Conservation (phyloP, 2,888 invertebrate genomes). For the Drosophila tanythrix region DNA sequence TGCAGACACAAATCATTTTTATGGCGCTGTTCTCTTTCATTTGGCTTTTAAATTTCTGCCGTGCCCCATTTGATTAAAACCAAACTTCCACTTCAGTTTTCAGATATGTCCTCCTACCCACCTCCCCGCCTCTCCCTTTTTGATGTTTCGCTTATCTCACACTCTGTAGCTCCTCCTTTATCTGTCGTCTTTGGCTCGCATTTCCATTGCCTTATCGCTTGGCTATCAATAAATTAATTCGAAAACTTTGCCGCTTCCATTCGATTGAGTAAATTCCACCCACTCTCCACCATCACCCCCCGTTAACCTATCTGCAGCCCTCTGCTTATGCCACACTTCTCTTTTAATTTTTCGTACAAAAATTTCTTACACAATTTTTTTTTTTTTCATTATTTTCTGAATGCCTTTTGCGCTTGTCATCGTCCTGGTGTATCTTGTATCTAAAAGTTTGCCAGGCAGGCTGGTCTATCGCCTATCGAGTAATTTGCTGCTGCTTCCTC, state of each 20-base stretch:
- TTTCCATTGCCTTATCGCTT: conserved; percentile 64
- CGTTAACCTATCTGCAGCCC: background rate
- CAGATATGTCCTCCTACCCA: background rate
- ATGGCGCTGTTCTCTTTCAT: conserved; percentile 56
- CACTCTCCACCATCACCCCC: background rate
- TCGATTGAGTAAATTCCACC: conserved; percentile 49
- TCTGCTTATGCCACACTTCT: conserved; percentile 18
- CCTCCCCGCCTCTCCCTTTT: background rate
- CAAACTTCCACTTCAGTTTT: conserved; percentile 25
- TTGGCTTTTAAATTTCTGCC: conserved; percentile 60
- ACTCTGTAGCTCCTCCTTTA: background rate
- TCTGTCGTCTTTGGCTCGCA: conserved; percentile 18
- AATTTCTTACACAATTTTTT: conserved; percentile 43
- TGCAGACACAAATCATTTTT: conserved; percentile 63
- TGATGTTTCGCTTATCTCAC: conserved; percentile 57
- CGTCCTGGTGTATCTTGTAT: conserved; percentile 64
- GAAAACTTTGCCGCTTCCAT: conserved; percentile 74
- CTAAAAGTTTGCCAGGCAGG: conserved; percentile 62
- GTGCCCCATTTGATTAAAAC: conserved; percentile 68
- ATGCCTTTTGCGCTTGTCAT: conserved; percentile 40
- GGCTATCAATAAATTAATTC: conserved; percentile 80
- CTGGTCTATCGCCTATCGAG: conserved; percentile 43
- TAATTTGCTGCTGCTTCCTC: conserved; percentile 54
- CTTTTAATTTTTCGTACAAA: conserved; percentile 69
- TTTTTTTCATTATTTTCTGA: conserved; percentile 15